These are phyloP conservation scores for Capreolus pygargus DNA, from an alignment of 2,113 vertebrate species.

Conservation along the genomic window DNA sequence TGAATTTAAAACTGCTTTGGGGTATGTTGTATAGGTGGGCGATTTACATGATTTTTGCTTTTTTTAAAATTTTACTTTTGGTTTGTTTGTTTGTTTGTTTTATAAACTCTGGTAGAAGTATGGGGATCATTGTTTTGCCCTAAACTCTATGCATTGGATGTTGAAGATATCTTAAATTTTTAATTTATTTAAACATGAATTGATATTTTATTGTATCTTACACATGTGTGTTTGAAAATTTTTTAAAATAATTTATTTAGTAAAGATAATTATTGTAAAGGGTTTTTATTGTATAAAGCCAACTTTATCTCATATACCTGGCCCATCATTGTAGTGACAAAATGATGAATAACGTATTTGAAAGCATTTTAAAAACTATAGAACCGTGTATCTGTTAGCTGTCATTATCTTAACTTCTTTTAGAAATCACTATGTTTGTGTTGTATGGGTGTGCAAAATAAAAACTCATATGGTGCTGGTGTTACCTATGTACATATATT, in stretches of 20 bases:
- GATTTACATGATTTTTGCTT: background rate
- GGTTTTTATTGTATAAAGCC: background rate
- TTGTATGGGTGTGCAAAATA: background rate
- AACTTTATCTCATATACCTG: background rate
- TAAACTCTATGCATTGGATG: background rate
- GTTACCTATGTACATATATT: background rate
- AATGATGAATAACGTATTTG: background rate
- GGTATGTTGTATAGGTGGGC: background rate
- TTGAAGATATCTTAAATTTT: background rate
- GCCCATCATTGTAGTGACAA: background rate
- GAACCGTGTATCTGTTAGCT: background rate
- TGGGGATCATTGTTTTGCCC: background rate
- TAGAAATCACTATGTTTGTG: slow-evolving; percentile 36
- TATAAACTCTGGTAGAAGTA: background rate
- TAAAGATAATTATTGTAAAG: background rate
- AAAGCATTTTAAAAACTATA: background rate
- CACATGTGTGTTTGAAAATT: background rate
- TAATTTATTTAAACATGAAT: background rate
- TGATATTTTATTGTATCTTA: slow-evolving; percentile 9
- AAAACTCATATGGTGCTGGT: background rate
- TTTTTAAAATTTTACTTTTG: background rate
- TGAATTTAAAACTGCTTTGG: background rate
- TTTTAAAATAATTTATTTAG: background rate
- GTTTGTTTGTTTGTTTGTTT: slow-evolving; percentile 1
- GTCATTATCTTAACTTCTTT: slow-evolving; percentile 5